Conservation (phyloP, 2,888 invertebrate genomes). For the Polydrusus pterygomalis region DNA sequence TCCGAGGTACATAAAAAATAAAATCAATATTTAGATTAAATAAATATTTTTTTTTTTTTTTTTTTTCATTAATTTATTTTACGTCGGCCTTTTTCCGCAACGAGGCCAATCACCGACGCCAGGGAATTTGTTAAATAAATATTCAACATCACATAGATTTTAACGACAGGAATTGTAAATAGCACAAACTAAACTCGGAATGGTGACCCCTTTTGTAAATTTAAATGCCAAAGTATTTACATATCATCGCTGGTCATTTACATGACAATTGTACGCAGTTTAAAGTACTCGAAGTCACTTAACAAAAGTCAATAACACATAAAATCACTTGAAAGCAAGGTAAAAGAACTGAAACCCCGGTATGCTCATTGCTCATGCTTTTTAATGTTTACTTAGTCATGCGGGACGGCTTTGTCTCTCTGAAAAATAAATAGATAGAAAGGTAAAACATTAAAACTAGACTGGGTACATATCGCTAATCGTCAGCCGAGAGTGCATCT, state of each 20-base stretch:
- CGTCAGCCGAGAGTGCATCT: too few species aligned
- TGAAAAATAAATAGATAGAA: conserved; percentile 30
- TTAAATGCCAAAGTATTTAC: conserved; percentile 49
- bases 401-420: conserved; percentile 28
- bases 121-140: conserved; percentile 38
- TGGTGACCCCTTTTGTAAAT: conserved; percentile 52
- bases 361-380: conserved; percentile 31
- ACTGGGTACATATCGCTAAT: too few species aligned
- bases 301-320: conserved; percentile 50
- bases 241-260: conserved; percentile 50
- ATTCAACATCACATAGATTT: conserved; percentile 34
- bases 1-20: neutral
- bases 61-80: too few species aligned
- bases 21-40: conserved; percentile 17
- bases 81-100: too few species aligned
- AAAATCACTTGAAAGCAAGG: conserved; percentile 42
- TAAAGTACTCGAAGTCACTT: conserved; percentile 47
- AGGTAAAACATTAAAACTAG: conserved; percentile 21
- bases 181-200: conserved; percentile 29
- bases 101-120: too few species aligned
- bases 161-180: conserved; percentile 28
- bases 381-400: conserved; percentile 52
- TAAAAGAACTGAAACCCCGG: conserved; percentile 42
- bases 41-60: too few species aligned
- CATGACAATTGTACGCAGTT: conserved; percentile 53